phyloP scores from a whole-genome alignment of 2,113 vertebrate genomes.

The Scatophagus argus region DNA sequence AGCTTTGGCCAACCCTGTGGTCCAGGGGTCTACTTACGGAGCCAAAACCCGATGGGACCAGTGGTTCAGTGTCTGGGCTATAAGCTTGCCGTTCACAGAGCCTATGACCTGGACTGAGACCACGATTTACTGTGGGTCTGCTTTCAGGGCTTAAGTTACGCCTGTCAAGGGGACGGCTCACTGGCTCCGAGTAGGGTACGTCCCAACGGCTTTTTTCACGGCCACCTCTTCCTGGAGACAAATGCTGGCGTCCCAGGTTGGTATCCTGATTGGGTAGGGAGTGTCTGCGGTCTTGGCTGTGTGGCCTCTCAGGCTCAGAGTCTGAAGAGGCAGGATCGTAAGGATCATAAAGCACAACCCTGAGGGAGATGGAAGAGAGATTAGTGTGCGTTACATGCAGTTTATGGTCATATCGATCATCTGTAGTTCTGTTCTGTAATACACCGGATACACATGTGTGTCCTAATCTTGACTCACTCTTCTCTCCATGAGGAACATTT shows the following conservation, averaged over 20 bases:
- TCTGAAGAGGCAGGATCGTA: conserved; percentile 49
- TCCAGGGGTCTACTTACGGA: conserved; percentile 29
- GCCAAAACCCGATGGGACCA: neutral
- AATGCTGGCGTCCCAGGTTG: neutral
- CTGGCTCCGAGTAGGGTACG: neutral
- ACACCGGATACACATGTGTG: no score
- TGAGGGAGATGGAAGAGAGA: conserved; percentile 3
- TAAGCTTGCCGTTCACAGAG: conserved; percentile 5
- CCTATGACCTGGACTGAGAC: conserved; percentile 15
- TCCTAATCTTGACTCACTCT: no score
- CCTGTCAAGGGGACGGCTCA: neutral
- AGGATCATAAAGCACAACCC: conserved; percentile 72
- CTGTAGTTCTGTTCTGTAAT: no score
- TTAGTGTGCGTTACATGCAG: neutral
- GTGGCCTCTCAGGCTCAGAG: conserved; percentile 41
- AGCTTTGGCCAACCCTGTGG: conserved; percentile 22
- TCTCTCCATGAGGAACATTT: no score
- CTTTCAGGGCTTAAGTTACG: conserved; percentile 11
- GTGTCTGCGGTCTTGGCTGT: neutral
- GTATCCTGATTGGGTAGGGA: neutral
- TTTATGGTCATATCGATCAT: neutral
- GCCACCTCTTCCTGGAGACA: conserved; percentile 1
- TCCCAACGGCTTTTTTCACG: conserved; percentile 26
- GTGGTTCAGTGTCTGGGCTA: conserved; percentile 11
- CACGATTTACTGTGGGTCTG: neutral